phyloP scores from a whole-genome alignment of 2,113 vertebrate species.

The Syngnathoides biaculeatus region DNA sequence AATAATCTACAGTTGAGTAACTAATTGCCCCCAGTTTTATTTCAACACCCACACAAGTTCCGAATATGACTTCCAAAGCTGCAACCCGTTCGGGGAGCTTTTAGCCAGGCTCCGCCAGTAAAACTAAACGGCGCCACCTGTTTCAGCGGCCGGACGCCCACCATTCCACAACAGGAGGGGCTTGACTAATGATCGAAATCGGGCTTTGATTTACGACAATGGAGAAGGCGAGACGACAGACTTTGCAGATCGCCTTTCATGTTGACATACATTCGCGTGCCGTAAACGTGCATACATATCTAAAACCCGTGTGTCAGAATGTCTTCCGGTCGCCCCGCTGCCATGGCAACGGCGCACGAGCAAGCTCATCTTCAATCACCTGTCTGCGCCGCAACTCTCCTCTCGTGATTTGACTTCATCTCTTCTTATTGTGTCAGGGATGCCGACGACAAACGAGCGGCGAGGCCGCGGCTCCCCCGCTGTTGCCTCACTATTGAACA shows the following conservation, averaged over 20 bases:
- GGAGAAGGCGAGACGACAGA: background rate
- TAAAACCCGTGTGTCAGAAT: background rate
- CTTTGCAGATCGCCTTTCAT: background rate
- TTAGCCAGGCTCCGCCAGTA: background rate
- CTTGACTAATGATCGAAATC: background rate
- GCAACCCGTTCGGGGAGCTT: background rate
- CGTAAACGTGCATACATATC: background rate
- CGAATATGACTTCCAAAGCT: background rate
- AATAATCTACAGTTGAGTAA: background rate
- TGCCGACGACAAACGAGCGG: background rate
- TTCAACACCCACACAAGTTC: background rate
- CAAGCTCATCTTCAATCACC: constrained; percentile 2
- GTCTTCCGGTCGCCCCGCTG: background rate
- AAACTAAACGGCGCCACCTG: background rate
- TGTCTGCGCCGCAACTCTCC: background rate
- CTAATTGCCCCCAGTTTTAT: background rate
- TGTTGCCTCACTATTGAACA: background rate
- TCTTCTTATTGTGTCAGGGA: background rate
- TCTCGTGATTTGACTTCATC: background rate
- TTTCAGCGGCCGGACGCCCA: background rate
- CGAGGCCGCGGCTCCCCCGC: background rate
- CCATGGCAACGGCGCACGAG: constrained; percentile 1
- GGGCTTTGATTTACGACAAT: background rate
- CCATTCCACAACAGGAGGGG: background rate
- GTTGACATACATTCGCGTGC: background rate